These are phyloP conservation scores for Lycodopsis pacificus DNA, from an alignment of 2,797 vertebrate species.

Conservation along the genomic window DNA sequence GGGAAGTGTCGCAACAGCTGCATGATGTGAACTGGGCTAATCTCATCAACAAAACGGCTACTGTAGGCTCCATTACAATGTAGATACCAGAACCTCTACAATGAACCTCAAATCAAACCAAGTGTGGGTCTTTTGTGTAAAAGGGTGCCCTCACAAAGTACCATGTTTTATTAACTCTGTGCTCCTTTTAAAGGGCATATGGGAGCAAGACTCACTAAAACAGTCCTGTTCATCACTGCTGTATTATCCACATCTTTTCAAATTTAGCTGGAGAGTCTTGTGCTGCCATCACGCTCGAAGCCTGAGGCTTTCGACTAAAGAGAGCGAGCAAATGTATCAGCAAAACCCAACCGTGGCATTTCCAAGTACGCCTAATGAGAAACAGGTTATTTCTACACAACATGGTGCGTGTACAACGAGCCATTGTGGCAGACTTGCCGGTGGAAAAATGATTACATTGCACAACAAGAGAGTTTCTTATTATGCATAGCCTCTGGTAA, in stretches of 20 bases:
- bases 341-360: conserved; percentile 60
- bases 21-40: conserved; percentile 47
- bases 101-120: conserved; percentile 16
- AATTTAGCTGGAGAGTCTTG: conserved; percentile 15
- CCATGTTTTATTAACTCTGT: background rate
- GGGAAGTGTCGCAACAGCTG: conserved; percentile 41
- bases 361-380: conserved; percentile 68
- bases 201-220: conserved; percentile 15
- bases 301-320: conserved; percentile 54
- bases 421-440: conserved; percentile 38
- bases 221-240: conserved; percentile 22
- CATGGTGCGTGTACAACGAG: conserved; percentile 51
- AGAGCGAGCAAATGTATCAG: conserved; percentile 47
- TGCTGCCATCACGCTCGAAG: background rate
- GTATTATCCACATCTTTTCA: conserved; percentile 37
- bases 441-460: conserved; percentile 65
- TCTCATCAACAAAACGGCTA: conserved; percentile 10
- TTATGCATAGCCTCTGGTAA: conserved; percentile 63
- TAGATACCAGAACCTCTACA: conserved; percentile 10
- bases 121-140: conserved; percentile 6
- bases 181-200: background rate
- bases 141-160: background rate
- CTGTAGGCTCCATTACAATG: conserved; percentile 34
- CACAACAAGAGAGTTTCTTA: conserved; percentile 56
- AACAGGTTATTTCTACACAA: conserved; percentile 71